These are phyloP conservation scores for Genyomyrus donnyi DNA, from an alignment of 2,113 vertebrate genomes.

Conservation along the genomic window DNA sequence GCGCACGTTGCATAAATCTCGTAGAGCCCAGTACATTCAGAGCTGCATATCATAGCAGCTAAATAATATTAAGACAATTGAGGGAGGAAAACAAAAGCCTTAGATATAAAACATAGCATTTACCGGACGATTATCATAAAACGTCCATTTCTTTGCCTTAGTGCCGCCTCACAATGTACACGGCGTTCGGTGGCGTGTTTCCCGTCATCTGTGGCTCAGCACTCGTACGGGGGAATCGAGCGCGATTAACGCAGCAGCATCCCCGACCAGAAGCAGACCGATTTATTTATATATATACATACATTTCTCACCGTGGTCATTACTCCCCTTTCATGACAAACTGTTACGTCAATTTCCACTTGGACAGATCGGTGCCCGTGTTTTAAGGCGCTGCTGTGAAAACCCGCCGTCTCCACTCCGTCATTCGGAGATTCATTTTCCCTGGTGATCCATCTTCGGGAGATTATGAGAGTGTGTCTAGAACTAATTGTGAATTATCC, in stretches of 20 bases:
- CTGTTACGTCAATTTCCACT: not conserved
- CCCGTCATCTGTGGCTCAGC: conserved; percentile 14
- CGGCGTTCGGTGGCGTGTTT: not conserved
- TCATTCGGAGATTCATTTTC: not conserved
- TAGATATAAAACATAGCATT: not conserved
- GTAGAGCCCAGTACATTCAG: not conserved
- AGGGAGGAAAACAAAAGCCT: not conserved
- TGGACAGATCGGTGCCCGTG: not conserved
- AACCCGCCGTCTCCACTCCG: not conserved
- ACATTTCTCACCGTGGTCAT: conserved; percentile 4
- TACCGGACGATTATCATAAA: not conserved
- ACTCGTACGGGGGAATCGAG: not conserved
- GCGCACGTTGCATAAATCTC: conserved; percentile 8
- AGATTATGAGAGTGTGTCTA: not conserved
- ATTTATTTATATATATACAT: conserved; percentile 11
- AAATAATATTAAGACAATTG: not conserved
- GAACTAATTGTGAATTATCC: conserved; percentile 17
- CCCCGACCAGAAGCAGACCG: not conserved
- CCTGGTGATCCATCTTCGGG: not conserved
- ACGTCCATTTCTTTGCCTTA: not conserved
- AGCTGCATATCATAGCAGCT: not conserved
- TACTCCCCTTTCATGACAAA: not conserved
- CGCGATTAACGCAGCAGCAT: conserved; percentile 17
- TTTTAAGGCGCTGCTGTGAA: not conserved
- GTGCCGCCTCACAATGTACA: not conserved